Evolutionary conservation across 37 sponge, comb jelly and placozoan species (phyloP).

Genomic region (Axinella damicornis): DNA sequence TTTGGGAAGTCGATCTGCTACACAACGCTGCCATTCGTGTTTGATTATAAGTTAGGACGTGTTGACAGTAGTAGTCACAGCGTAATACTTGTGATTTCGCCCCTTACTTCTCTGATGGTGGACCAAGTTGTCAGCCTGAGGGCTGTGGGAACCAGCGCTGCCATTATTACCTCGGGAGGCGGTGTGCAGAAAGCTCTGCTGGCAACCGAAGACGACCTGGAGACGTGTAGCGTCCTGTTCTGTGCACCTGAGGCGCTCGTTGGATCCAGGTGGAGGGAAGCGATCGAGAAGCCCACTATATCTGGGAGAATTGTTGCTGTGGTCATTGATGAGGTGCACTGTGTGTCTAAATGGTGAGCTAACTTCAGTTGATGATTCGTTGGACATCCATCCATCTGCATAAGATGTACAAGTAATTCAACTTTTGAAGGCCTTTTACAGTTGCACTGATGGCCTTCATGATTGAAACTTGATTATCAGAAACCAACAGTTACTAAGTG

Average conservation of each 20-base stretch:
- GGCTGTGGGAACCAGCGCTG: conserved; percentile 12
- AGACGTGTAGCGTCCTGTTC: background rate
- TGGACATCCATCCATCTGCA: too few relatives aligned
- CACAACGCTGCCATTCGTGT: too few relatives aligned
- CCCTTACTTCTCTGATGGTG: conserved; percentile 56
- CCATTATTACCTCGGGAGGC: background rate
- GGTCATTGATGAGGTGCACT: conserved; percentile 16
- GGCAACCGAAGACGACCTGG: conserved; percentile 29
- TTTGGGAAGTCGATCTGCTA: conserved; percentile 21
- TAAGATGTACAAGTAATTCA: too few relatives aligned
- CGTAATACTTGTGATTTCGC: conserved; percentile 27
- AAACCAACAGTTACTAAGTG: too few relatives aligned
- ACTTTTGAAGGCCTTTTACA: too few relatives aligned
- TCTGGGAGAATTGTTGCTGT: conserved; percentile 7
- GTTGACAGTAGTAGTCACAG: too few relatives aligned
- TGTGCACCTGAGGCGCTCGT: conserved; percentile 27
- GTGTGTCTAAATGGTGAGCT: conserved; percentile 53
- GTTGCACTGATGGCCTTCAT: too few relatives aligned
- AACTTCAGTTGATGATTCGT: too few relatives aligned
- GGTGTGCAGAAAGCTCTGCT: conserved; percentile 1
- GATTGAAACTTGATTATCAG: too few relatives aligned
- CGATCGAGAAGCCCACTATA: background rate
- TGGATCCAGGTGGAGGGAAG: conserved; percentile 11
- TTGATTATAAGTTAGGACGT: background rate
- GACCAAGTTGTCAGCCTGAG: conserved; percentile 42